Evolutionary conservation across 2,797 vertebrate species (phyloP).

Genomic region (Nothura maculosa): DNA sequence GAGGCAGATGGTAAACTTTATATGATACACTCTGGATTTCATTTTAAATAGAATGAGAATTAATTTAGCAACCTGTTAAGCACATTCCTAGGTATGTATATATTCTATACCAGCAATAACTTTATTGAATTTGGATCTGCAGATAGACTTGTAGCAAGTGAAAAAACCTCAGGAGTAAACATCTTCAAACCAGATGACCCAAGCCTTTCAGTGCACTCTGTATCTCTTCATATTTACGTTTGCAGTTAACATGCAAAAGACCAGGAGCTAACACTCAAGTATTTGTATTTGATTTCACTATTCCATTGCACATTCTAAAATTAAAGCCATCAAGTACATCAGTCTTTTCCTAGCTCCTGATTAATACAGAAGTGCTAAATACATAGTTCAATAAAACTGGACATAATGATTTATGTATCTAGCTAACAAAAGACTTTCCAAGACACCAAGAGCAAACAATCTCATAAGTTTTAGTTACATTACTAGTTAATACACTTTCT

Average conservation of each 20-base stretch:
- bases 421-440: background rate
- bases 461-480: background rate
- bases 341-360: background rate
- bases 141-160: background rate
- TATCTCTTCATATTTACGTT: background rate
- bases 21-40: background rate
- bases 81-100: background rate
- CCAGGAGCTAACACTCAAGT: background rate
- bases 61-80: background rate
- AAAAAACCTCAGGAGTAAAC: background rate
- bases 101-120: background rate
- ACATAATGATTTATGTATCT: background rate
- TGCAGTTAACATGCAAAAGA: background rate
- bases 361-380: background rate
- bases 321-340: background rate
- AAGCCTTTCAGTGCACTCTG: background rate
- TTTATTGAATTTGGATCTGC: background rate
- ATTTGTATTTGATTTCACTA: background rate
- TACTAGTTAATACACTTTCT: background rate
- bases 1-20: background rate
- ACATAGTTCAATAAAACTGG: background rate
- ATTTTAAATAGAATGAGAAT: background rate
- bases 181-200: background rate
- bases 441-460: background rate
- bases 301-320: background rate